phyloP scores from a whole-genome alignment of 2,113 vertebrate species.

The Seriola aureovittata region DNA sequence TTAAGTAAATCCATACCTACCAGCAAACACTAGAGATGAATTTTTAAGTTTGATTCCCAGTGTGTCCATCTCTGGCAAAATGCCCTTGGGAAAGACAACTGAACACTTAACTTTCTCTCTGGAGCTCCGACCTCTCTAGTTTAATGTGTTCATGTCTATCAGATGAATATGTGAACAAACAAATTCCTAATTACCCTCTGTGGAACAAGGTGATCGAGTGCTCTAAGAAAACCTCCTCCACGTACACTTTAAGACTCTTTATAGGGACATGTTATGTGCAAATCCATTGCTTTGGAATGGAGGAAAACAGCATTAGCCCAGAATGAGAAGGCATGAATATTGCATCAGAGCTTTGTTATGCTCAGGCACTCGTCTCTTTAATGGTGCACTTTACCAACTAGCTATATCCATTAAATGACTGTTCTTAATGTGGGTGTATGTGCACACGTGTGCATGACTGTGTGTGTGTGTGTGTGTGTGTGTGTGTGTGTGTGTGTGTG shows the following conservation, averaged over 20 bases:
- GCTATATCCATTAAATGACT: conserved; percentile 92
- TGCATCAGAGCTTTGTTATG: conserved; percentile 85
- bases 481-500: conserved; percentile 38
- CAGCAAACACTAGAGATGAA: conserved; percentile 4
- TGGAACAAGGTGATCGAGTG: conserved; percentile 55
- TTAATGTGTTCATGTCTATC: conserved; percentile 50
- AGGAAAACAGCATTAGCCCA: conserved; percentile 80
- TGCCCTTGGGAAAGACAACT: conserved; percentile 33
- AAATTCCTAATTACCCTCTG: conserved; percentile 60
- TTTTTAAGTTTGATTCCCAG: conserved; percentile 30
- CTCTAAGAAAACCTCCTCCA: conserved; percentile 39
- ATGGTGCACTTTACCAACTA: conserved; percentile 91
- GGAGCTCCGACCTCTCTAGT: conserved; percentile 40
- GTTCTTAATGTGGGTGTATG: conserved; percentile 64
- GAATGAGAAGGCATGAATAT: conserved; percentile 82
- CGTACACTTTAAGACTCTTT: conserved; percentile 62
- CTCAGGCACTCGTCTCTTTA: conserved; percentile 84
- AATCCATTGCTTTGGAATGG: conserved; percentile 75
- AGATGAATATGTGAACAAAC: conserved; percentile 52
- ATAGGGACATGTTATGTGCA: conserved; percentile 68
- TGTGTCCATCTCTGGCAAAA: conserved; percentile 21
- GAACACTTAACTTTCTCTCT: conserved; percentile 27
- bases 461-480: conserved; percentile 17
- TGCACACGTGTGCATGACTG: conserved; percentile 19
- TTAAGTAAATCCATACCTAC: conserved; percentile 38